Percentiles rank a stretch among this genome's conserved stretches.
phyloP scores from a whole-genome alignment of 1,140 invertebrate species.

The Drosophila willistoni region DNA sequence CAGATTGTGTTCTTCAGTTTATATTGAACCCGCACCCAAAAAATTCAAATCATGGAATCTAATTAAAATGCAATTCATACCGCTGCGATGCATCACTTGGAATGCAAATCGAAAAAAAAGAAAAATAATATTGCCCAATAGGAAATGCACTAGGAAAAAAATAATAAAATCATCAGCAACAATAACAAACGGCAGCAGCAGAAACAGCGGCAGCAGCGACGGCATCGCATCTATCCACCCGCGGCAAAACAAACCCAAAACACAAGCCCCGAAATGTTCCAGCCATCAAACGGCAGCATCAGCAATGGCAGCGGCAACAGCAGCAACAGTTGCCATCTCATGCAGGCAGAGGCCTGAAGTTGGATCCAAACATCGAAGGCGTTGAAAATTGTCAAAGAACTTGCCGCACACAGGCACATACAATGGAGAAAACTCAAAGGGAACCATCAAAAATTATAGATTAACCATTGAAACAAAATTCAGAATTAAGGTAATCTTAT shows the following conservation, averaged over 20 bases:
- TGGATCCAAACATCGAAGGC: constrained; percentile 69
- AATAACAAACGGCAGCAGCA: constrained; percentile 54
- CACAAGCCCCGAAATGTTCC: constrained; percentile 31
- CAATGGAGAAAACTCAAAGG: constrained; percentile 35
- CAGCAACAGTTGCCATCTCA: constrained; percentile 71
- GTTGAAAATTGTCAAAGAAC: constrained; percentile 81
- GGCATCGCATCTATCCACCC: constrained; percentile 23
- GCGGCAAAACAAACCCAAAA: constrained; percentile 72
- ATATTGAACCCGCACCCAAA: constrained; percentile 55
- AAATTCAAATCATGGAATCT: constrained; percentile 64
- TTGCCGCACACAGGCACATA: constrained; percentile 56
- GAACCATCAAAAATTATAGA: not conserved
- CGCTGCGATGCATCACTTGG: constrained; percentile 65
- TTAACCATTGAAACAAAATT: not conserved
- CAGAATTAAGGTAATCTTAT: not conserved
- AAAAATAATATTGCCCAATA: constrained; percentile 67
- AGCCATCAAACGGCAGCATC: constrained; percentile 72
- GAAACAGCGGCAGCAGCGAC: not conserved
- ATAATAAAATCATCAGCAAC: constrained; percentile 77
- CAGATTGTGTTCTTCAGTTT: constrained; percentile 50
- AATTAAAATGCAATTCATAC: constrained; percentile 80
- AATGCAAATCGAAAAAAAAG: constrained; percentile 64
- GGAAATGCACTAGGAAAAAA: constrained; percentile 71
- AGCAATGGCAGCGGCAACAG: constrained; percentile 28
- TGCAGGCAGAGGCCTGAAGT: constrained; percentile 61